These are phyloP conservation scores for Rattus norvegicus DNA, from an alignment of 2,113 vertebrate genomes.

Conservation along the genomic window DNA sequence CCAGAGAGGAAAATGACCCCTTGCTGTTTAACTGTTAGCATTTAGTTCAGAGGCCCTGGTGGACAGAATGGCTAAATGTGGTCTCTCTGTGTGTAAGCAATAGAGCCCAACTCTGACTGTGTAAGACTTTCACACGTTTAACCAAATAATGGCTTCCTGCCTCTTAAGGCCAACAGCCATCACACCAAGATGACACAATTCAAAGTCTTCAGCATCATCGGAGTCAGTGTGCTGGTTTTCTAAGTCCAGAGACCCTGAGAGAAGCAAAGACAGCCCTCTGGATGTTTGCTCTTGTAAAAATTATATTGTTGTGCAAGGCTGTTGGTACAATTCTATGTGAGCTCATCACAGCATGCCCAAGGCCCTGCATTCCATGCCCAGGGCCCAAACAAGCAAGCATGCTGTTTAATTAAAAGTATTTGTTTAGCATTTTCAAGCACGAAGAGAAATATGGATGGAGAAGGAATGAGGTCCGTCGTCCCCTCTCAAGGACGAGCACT, in stretches of 20 bases:
- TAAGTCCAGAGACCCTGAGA: not conserved
- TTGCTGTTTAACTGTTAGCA: not conserved
- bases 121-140: not conserved
- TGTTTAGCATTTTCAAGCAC: not conserved
- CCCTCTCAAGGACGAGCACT: rapidly evolving
- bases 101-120: not conserved
- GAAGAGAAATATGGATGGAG: not conserved
- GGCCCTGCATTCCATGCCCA: not conserved
- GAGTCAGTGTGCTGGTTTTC: not conserved
- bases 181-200: not conserved
- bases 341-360: not conserved
- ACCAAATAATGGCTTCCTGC: not conserved
- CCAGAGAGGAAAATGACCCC: not conserved
- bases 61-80: not conserved
- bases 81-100: not conserved
- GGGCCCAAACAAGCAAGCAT: not conserved
- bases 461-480: no score
- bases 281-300: not conserved
- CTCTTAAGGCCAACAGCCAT: not conserved
- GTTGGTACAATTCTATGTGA: not conserved
- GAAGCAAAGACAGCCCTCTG: not conserved
- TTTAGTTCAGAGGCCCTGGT: not conserved
- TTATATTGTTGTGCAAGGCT: not conserved
- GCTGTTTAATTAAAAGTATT: not conserved
- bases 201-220: not conserved